Base-by-base conservation (phyloP, 2,797 vertebrate species). In the Sebastes flavidus region DNA sequence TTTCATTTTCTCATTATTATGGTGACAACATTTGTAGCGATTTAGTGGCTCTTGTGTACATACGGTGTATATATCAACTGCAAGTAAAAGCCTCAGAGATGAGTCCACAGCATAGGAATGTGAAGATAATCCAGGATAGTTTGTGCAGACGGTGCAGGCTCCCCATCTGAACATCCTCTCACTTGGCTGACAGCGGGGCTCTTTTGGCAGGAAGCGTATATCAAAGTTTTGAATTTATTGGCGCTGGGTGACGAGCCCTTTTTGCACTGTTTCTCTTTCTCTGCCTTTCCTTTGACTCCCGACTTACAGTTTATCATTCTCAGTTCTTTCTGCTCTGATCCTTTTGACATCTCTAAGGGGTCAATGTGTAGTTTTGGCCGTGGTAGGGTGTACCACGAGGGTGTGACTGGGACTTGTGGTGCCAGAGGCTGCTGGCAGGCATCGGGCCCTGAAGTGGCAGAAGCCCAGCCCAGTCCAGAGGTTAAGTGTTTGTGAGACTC, bases 71-170 rank as follows among this genome's bases (percentile, higher is more conserved):
- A 59, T 18, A 58, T 72, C 60, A 83, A 67, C 36, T 65, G 65
- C 58, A 24, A 55, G 65, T 68, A 46, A 80, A 77, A 72, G 62
- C 54, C 61, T 78, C 38, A 29, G 29, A 27, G 42, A 86, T 89
- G 88, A 91, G 85, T 84, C 81, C 86, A 88, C 73, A 13, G 73
- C 86, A 58, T 1, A 88, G 89, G 92, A 93, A 92, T 92, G 90
- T 87, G 86, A 81, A 69, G 83, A 92, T 92, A 87, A 92, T 90
- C 84, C 80, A 62, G 86, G 82, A 73, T 82, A 77, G 79, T 87
- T 89, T 91, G 87, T 86, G 81, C 87, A 89, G 91, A 87, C 88
- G 72, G 77, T 71, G 63, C 80, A 79, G 90, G 71, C 83, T 81
- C 75, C 88, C 78, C 75, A 85, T 86, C 77, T 80, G 73, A 87